phyloP scores from a whole-genome alignment of 2,797 vertebrate species.

The Scolopax bukidnonensis region DNA sequence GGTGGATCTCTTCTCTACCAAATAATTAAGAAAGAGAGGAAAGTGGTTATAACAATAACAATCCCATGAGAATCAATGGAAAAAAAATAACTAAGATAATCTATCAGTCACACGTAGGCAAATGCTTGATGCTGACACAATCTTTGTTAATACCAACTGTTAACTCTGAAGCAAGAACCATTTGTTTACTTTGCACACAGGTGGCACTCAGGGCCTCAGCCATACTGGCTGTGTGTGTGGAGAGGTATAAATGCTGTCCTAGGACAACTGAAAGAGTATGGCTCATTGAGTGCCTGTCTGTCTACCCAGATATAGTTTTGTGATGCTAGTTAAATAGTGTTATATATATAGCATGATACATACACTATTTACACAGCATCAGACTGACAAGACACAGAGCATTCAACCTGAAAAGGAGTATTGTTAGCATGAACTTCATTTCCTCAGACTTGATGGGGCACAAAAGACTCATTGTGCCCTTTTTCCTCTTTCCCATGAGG shows the following conservation, averaged over 20 bases:
- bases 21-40: background rate
- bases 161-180: background rate
- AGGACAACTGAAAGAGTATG: background rate
- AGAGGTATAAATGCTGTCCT: background rate
- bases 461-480: background rate
- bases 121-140: background rate
- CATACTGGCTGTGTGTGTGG: rapidly evolving
- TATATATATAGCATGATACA: background rate
- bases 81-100: background rate
- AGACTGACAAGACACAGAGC: background rate
- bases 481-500: background rate
- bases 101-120: background rate
- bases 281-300: background rate
- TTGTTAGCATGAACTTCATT: background rate
- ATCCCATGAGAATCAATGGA: background rate
- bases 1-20: background rate
- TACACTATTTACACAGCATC: background rate
- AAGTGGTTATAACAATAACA: background rate
- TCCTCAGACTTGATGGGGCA: background rate
- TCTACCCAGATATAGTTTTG: background rate
- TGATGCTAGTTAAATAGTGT: background rate
- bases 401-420: background rate
- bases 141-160: background rate
- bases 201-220: background rate
- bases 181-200: background rate